A percentile compares a stretch with the other conserved stretches of the same genome.
These are phyloP conservation scores for Trichonephila clavata DNA, from an alignment of 1,140 invertebrate species.

Conservation along the genomic window DNA sequence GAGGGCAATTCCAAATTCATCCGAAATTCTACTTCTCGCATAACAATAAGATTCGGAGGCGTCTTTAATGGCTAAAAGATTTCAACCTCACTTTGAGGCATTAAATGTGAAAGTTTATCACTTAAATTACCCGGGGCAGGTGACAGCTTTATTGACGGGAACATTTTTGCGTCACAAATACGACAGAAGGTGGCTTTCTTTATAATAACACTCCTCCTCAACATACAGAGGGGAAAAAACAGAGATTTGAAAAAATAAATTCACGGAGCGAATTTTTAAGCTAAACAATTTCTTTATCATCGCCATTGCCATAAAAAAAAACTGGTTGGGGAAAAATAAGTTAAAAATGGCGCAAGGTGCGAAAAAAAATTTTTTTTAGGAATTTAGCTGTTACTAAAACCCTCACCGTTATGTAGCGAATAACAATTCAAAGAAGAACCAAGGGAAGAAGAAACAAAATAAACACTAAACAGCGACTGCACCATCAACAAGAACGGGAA, in stretches of 20 bases:
- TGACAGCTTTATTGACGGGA: constrained; percentile 75
- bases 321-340: not conserved
- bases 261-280: constrained; percentile 5
- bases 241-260: constrained; percentile 9
- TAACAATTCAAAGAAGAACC: constrained; percentile 43
- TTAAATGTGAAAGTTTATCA: constrained; percentile 73
- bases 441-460: constrained; percentile 49
- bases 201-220: not conserved
- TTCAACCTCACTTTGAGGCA: constrained; percentile 74
- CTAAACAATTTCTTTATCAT: constrained; percentile 68
- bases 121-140: constrained; percentile 70
- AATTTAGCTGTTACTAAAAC: constrained; percentile 24
- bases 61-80: constrained; percentile 71
- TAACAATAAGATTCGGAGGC: constrained; percentile 65
- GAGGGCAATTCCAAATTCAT: constrained; percentile 56
- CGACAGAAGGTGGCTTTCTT: constrained; percentile 25
- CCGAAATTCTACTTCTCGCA: constrained; percentile 62
- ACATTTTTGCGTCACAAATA: constrained; percentile 66
- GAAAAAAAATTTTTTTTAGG: constrained; percentile 2
- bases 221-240: not conserved
- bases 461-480: constrained; percentile 1
- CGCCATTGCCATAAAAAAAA: constrained; percentile 21
- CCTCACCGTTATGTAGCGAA: constrained; percentile 43
- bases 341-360: not conserved
- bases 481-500: constrained; percentile 42